A percentile compares a stretch with the other conserved stretches of the same genome.
These are phyloP conservation scores for Oreohelix idahoensis DNA, from an alignment of 1,140 invertebrate genomes.

Conservation along the genomic window DNA sequence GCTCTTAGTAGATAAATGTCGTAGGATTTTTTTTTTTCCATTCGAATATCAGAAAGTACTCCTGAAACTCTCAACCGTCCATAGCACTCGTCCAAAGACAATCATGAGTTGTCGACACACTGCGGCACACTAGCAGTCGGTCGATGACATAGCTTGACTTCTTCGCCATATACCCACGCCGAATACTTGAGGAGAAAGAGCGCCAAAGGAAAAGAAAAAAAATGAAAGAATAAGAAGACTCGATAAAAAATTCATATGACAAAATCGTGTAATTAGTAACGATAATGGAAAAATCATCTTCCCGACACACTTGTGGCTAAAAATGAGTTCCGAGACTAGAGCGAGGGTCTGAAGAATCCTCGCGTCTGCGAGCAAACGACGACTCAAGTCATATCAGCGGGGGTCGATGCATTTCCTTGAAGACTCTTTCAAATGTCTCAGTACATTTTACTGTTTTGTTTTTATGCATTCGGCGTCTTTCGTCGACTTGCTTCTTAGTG, in stretches of 20 bases:
- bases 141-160: not conserved
- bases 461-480: not conserved
- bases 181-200: not conserved
- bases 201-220: too few species aligned
- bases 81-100: not conserved
- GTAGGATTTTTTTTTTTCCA: not conserved
- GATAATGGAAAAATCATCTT: slow-evolving; percentile 17
- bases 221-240: not conserved
- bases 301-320: slow-evolving; percentile 1
- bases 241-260: slow-evolving; percentile 10
- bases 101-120: slow-evolving; percentile 5
- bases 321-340: slow-evolving; percentile 11
- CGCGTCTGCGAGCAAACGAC: not conserved
- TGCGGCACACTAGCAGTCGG: not conserved
- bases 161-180: not conserved
- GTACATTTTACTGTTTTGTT: not conserved
- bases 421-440: not conserved
- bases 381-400: not conserved
- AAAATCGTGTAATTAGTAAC: slow-evolving; percentile 17
- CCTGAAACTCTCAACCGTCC: not conserved
- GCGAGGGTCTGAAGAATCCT: not conserved
- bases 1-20: not conserved
- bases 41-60: not conserved
- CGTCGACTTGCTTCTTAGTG: not conserved
- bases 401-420: slow-evolving; percentile 3